Evolutionary conservation across 1,140 invertebrate species (phyloP), one percentile per base, ranked within the genome.

Genomic region (Megalopta genalis): DNA sequence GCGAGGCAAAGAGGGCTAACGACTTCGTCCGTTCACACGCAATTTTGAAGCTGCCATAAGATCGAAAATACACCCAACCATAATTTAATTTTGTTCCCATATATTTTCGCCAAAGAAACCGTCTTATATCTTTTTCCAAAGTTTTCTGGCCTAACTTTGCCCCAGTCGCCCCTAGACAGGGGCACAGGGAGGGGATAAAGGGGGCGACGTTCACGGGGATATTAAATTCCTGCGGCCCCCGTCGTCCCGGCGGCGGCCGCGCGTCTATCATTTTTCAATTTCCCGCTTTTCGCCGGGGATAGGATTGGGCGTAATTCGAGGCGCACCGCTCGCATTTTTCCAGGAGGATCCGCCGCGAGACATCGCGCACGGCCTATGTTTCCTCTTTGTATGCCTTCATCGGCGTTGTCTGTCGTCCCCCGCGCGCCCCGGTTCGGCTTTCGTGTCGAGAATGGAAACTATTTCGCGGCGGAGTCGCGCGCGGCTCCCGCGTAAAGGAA

Each of bases 181-280:
- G 32, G 32, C 32, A 9, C 42, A 46, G 42, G 42, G n/a, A n/a
- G n/a, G 10, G 42, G 49, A 23, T 23, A 49, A 54, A 37, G 54
- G 39, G 49, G 60, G 49, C 52, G 57, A 52, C 78, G 32, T 52
- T 59, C 66, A 68, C 64, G 46, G 54, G 60, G 71, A 84, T 84
- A 84, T 84, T 84, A 84, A 84, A 85, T 85, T 85, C 80, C 82
- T 81, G 78, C 21, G 82, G 73, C 42, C 57, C 57, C 57, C 18
- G 27, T 52, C 64, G 59, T 84, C 21, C 10, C 9, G 18, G 27
- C 12, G n/a, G 52, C 39, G 63, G 52, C 42, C 16, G 27, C 5
- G 54, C 23, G 68, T 66, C 72, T 57, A 69, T 85, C 81, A 77
- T 77, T 77, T 84, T 72, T 77, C 72, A 67, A 73, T 77, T 79